phyloP scores from a whole-genome alignment of 2,888 invertebrate genomes.

The Eupeodes latifasciatus region DNA sequence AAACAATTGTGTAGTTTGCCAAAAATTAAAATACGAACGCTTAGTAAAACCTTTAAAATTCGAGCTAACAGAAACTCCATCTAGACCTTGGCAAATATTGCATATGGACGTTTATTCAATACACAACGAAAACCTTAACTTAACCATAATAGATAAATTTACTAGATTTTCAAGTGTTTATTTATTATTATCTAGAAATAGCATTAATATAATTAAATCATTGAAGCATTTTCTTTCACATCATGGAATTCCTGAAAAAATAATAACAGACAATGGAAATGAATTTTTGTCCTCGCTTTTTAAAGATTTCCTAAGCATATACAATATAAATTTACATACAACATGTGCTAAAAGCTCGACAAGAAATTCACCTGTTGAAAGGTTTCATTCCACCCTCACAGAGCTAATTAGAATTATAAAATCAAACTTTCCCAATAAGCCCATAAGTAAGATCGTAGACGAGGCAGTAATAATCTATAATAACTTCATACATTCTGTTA shows the following conservation, averaged over 20 bases:
- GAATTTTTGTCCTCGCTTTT: not conserved
- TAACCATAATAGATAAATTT: conserved; percentile 73
- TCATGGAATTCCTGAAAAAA: not conserved
- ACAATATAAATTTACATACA: not conserved
- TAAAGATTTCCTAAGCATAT: not conserved
- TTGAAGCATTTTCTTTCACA: not conserved
- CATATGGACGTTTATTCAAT: conserved; percentile 50
- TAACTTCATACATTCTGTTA: conserved; percentile 52
- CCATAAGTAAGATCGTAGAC: conserved; percentile 48
- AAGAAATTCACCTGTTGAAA: conserved; percentile 43
- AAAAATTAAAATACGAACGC: too few species aligned
- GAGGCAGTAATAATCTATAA: conserved; percentile 64
- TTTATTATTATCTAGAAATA: too few species aligned
- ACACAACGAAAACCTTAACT: conserved; percentile 24
- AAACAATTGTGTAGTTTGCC: too few species aligned
- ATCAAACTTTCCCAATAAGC: too few species aligned
- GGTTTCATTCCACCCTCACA: conserved; percentile 43
- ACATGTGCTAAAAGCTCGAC: conserved; percentile 39
- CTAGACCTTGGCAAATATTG: conserved; percentile 49
- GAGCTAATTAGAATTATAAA: conserved; percentile 30
- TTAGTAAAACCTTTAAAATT: too few species aligned
- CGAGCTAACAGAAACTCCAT: conserved; percentile 62
- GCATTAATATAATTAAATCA: conserved; percentile 63
- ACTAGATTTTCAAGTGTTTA: conserved; percentile 75
- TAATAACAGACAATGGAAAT: not conserved